Conservation (phyloP, 2,797 vertebrate species). For the Micrastur ruficollis region DNA sequence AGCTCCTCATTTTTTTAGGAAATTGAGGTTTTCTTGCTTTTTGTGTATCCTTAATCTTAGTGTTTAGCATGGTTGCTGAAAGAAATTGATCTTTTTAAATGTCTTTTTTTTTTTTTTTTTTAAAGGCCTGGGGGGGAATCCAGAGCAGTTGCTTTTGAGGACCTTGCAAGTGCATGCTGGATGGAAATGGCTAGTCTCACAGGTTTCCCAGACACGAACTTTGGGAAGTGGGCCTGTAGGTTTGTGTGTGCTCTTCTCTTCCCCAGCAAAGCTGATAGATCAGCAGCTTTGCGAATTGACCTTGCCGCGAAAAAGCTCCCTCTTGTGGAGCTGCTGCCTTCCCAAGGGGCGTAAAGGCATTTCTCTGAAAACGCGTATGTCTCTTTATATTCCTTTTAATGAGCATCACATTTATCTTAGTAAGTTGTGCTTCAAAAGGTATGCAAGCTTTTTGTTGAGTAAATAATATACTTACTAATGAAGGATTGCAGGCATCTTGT, state of each 20-base stretch:
- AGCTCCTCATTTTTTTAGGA: not conserved
- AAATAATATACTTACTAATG: not conserved
- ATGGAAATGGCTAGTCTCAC: not conserved
- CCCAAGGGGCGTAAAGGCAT: not conserved
- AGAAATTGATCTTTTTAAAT: not conserved
- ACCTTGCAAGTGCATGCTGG: not conserved
- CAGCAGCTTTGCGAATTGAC: not conserved
- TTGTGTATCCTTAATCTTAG: not conserved
- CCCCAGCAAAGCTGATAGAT: not conserved
- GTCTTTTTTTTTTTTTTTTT: not conserved
- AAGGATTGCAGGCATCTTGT: not conserved
- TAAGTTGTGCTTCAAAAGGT: not conserved
- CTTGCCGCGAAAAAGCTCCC: not conserved
- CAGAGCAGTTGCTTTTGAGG: not conserved
- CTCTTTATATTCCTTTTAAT: not conserved
- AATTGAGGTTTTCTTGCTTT: not conserved
- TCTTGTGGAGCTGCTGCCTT: not conserved
- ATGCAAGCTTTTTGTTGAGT: not conserved
- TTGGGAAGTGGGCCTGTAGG: not conserved
- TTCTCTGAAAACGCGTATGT: not conserved
- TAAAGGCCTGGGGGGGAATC: not conserved
- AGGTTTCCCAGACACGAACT: not conserved
- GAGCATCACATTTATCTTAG: fast-evolving
- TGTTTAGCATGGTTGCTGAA: not conserved
- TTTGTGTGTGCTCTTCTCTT: not conserved